Evolutionary conservation across 2,888 invertebrate species (phyloP), one percentile per base, ranked within the genome.

Genomic region (Idaea aversata): DNA sequence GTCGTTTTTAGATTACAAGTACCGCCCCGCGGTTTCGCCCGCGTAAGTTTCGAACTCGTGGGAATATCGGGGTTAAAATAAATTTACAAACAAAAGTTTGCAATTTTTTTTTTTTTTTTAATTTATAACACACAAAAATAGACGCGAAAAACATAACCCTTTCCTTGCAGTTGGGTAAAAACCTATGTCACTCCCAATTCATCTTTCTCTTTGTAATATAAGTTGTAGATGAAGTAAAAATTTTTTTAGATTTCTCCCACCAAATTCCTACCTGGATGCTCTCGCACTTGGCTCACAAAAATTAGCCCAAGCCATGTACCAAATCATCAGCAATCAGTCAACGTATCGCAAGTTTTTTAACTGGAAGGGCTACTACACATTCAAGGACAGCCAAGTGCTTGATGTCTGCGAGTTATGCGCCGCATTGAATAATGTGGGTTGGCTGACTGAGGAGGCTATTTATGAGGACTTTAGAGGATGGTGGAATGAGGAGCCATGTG

Each of bases 181-280:
- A n/a, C n/a, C n/a, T n/a, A n/a, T n/a, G n/a, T n/a, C n/a, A n/a
- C n/a, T n/a, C n/a, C n/a, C n/a, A n/a, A n/a, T n/a, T n/a, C n/a
- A n/a, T n/a, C n/a, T n/a, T n/a, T n/a, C n/a, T n/a, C n/a, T n/a
- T n/a, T n/a, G n/a, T n/a, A n/a, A n/a, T n/a, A n/a, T n/a, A n/a
- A n/a, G n/a, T n/a, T n/a, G n/a, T n/a, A n/a, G n/a, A n/a, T n/a
- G n/a, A n/a, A n/a, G n/a, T n/a, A n/a, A n/a, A n/a, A n/a, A n/a
- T n/a, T 10, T 47, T 47, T 47, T 47, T 64, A 68, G 68, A 57
- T 62, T 67, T 67, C 62, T 70, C 36, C 69, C 77, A 69, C 15
- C 82, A 82, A 87, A 65, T 81, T 80, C 64, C 69, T 90, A 4
- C 87, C 86, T 91, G 57, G 79, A 87, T 57, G 88, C 79, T 0